These are phyloP conservation scores for Hippopotamus amphibius DNA, from an alignment of 2,113 vertebrate species.

Conservation along the genomic window DNA sequence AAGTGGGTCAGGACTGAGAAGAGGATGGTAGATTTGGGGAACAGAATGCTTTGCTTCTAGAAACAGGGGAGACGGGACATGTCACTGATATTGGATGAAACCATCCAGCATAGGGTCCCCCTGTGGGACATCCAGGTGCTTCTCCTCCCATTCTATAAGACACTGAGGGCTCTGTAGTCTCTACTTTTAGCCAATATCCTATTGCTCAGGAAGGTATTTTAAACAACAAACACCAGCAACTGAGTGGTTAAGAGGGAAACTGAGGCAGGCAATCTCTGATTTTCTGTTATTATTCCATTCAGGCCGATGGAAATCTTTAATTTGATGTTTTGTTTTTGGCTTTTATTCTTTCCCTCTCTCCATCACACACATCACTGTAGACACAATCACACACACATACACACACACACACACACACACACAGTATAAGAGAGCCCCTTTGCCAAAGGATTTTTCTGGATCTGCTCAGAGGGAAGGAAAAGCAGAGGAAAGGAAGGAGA, in stretches of 20 bases:
- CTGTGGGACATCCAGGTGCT: too few species aligned
- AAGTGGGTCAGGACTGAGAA: not conserved
- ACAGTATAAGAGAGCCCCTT: not conserved
- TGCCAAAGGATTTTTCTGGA: constrained; percentile 30
- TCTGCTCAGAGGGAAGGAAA: constrained; percentile 31
- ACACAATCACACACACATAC: not conserved
- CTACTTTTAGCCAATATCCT: not conserved
- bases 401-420: not conserved
- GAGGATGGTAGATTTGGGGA: not conserved
- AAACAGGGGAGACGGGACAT: not conserved
- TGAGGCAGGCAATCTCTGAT: constrained; percentile 39
- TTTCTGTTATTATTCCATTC: not conserved
- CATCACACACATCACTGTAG: not conserved
- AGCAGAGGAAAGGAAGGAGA: not conserved
- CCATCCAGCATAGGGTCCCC: not conserved
- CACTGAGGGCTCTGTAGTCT: not conserved
- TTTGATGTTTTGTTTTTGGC: not conserved
- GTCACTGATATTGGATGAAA: not conserved
- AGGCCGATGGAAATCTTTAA: not conserved
- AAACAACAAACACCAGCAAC: not conserved
- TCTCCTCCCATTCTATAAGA: not conserved
- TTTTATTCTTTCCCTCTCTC: not conserved
- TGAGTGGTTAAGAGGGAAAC: constrained; percentile 21
- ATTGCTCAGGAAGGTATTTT: not conserved
- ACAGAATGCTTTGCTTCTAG: not conserved